Conservation (phyloP, 2,113 vertebrate genomes). For the Rhineura floridana region DNA sequence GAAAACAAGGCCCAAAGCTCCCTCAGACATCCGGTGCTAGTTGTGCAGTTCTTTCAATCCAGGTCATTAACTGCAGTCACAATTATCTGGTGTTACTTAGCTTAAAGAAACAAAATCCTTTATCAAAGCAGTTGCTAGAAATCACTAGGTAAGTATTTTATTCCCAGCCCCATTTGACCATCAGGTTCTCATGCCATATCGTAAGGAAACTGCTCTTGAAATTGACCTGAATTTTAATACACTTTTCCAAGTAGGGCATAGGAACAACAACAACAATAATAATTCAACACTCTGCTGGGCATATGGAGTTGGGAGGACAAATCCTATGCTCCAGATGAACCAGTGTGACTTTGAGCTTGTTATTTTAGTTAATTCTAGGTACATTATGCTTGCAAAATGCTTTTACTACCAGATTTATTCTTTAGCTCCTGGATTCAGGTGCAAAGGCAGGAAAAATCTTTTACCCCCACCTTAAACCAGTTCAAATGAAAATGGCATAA, state of each 20-base stretch:
- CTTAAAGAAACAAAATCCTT: no score
- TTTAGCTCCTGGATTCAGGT: slow-evolving; percentile 9
- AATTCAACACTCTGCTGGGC: neutral
- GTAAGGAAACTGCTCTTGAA: neutral
- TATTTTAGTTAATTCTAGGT: neutral
- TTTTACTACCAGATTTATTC: slow-evolving; percentile 13
- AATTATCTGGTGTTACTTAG: neutral
- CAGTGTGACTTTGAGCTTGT: neutral
- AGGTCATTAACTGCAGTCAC: neutral
- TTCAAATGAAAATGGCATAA: no score
- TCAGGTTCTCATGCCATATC: neutral
- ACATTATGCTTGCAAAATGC: neutral
- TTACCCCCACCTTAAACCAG: no score
- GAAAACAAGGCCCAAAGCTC: neutral
- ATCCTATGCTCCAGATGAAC: neutral
- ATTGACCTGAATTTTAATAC: neutral
- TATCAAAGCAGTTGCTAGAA: neutral
- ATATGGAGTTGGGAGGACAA: neutral
- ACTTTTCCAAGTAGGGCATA: neutral
- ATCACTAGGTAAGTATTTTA: neutral
- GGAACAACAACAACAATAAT: neutral
- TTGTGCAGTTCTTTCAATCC: neutral
- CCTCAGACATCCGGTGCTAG: neutral
- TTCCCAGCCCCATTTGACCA: neutral
- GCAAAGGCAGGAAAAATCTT: neutral